Conservation (phyloP, 2,888 invertebrate genomes). For the Heterodera filipjevi region DNA sequence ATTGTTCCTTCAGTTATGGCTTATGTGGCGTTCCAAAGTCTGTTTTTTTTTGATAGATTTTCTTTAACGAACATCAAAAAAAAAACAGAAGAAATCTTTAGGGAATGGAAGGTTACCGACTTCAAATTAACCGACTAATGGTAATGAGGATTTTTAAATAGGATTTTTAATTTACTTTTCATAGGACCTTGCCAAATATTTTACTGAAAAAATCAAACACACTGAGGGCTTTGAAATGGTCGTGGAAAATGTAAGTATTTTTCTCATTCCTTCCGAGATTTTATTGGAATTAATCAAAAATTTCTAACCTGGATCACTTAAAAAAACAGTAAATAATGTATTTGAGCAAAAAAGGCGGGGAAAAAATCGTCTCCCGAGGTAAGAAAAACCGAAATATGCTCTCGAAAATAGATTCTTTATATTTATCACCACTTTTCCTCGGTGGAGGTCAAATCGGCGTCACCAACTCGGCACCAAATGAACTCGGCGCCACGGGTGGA, state of each 20-base stretch:
- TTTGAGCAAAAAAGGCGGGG: no score
- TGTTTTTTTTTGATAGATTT: slow-evolving; percentile 21
- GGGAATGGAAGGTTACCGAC: slow-evolving; percentile 92
- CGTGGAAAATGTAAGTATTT: slow-evolving; percentile 56
- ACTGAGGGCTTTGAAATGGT: slow-evolving; percentile 65
- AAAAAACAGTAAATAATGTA: no score
- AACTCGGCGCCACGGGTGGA: no score
- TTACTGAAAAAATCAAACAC: slow-evolving; percentile 55
- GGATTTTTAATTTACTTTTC: slow-evolving; percentile 73
- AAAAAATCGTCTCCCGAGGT: no score
- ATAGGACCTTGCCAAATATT: slow-evolving; percentile 84
- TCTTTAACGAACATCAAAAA: slow-evolving; percentile 9
- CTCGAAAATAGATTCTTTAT: no score
- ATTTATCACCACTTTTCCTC: no score
- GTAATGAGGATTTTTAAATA: slow-evolving; percentile 66
- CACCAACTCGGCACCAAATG: no score
- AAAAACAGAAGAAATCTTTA: slow-evolving; percentile 66
- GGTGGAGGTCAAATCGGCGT: no score
- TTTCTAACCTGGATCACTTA: no score
- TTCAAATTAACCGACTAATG: slow-evolving; percentile 90
- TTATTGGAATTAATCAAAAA: no score
- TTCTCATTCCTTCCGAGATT: no score
- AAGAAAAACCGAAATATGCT: no score
- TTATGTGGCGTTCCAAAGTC: slow-evolving; percentile 97
- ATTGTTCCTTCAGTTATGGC: slow-evolving; percentile 78